These are phyloP conservation scores for Sinosuthora webbiana DNA, from an alignment of 2,113 vertebrate species.

Conservation along the genomic window DNA sequence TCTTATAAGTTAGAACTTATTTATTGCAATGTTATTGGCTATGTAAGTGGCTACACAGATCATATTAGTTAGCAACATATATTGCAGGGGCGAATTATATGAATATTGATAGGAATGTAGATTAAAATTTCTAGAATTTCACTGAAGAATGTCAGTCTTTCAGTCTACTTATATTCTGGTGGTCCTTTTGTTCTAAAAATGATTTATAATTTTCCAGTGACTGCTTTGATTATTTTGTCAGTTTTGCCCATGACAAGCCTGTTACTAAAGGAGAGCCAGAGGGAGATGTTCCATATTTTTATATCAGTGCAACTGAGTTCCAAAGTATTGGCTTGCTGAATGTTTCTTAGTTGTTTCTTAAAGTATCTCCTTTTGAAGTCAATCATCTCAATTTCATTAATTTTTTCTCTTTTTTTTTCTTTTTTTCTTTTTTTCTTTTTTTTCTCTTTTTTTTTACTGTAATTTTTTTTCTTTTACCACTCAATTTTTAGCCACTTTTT, in stretches of 20 bases:
- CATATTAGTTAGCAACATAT: not conserved
- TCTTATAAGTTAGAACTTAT: not conserved
- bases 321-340: not conserved
- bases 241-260: not conserved
- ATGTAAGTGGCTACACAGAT: not conserved
- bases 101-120: not conserved
- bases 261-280: not conserved
- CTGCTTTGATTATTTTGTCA: not conserved
- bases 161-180: not conserved
- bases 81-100: not conserved
- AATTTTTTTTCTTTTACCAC: not conserved
- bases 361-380: not conserved
- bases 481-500: not conserved
- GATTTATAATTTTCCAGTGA: not conserved
- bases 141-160: not conserved
- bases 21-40: not conserved
- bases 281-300: not conserved
- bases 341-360: not conserved
- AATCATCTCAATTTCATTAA: not conserved
- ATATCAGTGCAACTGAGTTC: not conserved
- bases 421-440: not conserved
- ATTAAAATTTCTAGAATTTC: not conserved
- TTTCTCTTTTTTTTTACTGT: too few relatives aligned
- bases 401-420: too few relatives aligned
- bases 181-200: not conserved